Evolutionary conservation across 1,140 invertebrate species (phyloP).

Genomic region (Macrobrachium nipponense): DNA sequence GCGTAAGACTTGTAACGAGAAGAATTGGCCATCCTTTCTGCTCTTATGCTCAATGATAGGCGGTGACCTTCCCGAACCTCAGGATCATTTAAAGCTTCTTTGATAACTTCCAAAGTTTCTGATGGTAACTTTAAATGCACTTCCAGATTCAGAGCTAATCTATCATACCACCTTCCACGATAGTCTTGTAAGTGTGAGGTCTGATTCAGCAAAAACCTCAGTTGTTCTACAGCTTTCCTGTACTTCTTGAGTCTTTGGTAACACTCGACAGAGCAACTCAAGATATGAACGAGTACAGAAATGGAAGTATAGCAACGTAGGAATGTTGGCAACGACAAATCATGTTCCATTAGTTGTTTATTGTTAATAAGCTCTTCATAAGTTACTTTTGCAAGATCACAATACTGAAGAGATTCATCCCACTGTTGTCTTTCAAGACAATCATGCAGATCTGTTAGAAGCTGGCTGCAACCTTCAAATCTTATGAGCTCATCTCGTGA

Average conservation of each 20-base stretch:
- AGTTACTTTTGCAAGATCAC: conserved; percentile 57
- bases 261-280: conserved; percentile 70
- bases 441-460: conserved; percentile 66
- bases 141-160: conserved; percentile 72
- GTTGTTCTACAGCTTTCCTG: conserved; percentile 69
- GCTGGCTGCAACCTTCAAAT: conserved; percentile 45
- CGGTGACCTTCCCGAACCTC: conserved; percentile 68
- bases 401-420: conserved; percentile 65
- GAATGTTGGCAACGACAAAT: conserved; percentile 68
- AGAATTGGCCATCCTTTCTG: conserved; percentile 61
- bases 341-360: conserved; percentile 62
- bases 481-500: conserved; percentile 69
- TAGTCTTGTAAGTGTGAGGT: conserved; percentile 68
- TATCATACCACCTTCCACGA: conserved; percentile 72
- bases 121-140: conserved; percentile 71
- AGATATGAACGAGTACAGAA: conserved; percentile 68
- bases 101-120: conserved; percentile 67
- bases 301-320: conserved; percentile 70
- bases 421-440: conserved; percentile 67
- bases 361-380: conserved; percentile 56
- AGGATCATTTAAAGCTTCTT: conserved; percentile 68
- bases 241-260: conserved; percentile 71
- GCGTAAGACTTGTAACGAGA: conserved; percentile 66
- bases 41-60: conserved; percentile 69
- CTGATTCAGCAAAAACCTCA: conserved; percentile 70